Percentiles rank a stretch among this genome's conserved stretches.
Conservation (phyloP, 2,797 vertebrate species). For the Thaleichthys pacificus region DNA sequence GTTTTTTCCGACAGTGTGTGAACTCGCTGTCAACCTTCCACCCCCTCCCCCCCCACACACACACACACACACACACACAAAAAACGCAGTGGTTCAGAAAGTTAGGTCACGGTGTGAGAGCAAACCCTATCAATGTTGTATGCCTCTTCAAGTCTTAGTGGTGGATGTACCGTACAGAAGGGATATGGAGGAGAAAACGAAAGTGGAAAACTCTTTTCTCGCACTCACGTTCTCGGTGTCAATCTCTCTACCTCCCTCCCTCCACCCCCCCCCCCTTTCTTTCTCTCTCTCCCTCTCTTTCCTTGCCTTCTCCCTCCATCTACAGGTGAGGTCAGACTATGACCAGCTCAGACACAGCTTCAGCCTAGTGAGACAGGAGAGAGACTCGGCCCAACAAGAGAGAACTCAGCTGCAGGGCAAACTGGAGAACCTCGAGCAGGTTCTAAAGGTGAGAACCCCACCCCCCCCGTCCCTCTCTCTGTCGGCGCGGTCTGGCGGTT, state of each 20-base stretch:
- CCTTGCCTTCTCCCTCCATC: conserved; percentile 3
- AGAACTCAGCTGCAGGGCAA: conserved; percentile 83
- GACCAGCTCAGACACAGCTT: conserved; percentile 76
- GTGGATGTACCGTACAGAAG: conserved; percentile 5
- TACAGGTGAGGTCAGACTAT: conserved; percentile 83
- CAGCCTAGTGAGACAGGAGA: conserved; percentile 76
- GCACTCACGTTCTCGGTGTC: no score
- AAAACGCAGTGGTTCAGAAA: not conserved
- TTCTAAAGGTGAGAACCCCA: conserved; percentile 84
- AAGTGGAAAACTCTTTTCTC: not conserved
- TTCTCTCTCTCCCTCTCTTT: not conserved
- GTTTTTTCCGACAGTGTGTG: conserved; percentile 50
- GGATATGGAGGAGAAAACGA: conserved; percentile 14
- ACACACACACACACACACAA: not conserved
- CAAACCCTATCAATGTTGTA: conserved; percentile 40
- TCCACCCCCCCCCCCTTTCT: not conserved
- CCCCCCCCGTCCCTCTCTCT: not conserved
- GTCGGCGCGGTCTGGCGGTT: not conserved
- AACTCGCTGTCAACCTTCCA: conserved; percentile 53
- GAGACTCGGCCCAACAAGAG: conserved; percentile 79
- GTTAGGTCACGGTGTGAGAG: conserved; percentile 38
- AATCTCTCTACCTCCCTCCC: not conserved
- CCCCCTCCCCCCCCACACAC: not conserved
- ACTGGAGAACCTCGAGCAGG: conserved; percentile 92
- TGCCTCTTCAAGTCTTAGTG: conserved; percentile 22